Evolutionary conservation across 2,888 invertebrate genomes (phyloP).

Genomic region (Unio delphinus): DNA sequence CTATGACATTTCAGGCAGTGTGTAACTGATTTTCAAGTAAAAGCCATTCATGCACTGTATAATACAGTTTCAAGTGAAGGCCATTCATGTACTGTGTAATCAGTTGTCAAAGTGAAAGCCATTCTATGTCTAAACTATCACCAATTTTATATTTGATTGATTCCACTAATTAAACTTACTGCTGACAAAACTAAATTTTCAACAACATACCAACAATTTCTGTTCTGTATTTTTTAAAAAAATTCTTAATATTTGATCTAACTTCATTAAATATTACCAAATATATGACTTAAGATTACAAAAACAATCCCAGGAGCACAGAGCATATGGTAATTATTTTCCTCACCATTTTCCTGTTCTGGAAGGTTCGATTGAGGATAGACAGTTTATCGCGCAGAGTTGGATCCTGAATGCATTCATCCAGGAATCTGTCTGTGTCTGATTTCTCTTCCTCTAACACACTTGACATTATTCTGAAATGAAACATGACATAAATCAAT

Average conservation of each 20-base stretch:
- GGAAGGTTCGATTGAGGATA: constrained; percentile 66
- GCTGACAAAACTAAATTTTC: too few species aligned
- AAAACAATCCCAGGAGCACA: neutral
- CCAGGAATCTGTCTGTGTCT: constrained; percentile 67
- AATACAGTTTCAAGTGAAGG: too few species aligned
- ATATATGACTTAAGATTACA: neutral
- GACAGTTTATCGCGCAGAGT: constrained; percentile 68
- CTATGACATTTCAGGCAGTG: too few species aligned
- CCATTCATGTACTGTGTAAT: too few species aligned
- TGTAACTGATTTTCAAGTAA: too few species aligned
- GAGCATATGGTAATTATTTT: neutral
- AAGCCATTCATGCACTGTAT: too few species aligned
- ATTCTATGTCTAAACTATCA: too few species aligned
- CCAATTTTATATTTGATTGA: too few species aligned
- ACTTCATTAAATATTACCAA: neutral
- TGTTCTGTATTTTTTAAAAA: neutral
- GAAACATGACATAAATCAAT: neutral
- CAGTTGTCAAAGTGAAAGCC: too few species aligned
- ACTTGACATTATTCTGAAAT: constrained; percentile 27
- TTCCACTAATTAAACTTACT: too few species aligned
- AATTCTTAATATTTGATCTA: neutral
- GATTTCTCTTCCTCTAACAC: constrained; percentile 58
- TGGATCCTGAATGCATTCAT: constrained; percentile 68
- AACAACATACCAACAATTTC: too few species aligned
- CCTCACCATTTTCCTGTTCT: constrained; percentile 66